These are phyloP conservation scores for Spilogale gracilis DNA, from an alignment of 2,113 vertebrate genomes.

Conservation along the genomic window DNA sequence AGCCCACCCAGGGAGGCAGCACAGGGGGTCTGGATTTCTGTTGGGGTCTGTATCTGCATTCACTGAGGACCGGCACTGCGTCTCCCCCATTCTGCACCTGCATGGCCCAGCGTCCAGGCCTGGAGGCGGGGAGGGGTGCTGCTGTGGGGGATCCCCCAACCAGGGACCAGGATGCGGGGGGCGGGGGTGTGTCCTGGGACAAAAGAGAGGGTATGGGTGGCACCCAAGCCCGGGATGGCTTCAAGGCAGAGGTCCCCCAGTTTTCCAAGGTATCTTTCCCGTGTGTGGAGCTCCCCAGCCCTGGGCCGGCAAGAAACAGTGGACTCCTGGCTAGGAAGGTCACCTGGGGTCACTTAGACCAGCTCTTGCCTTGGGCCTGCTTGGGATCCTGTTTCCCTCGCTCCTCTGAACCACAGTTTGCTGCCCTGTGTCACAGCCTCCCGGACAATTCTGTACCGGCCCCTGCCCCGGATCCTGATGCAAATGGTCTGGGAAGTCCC, in stretches of 20 bases:
- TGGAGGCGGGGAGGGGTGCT: fast-evolving
- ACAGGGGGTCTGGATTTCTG: background rate
- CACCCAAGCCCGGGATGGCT: background rate
- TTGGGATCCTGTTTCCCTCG: background rate
- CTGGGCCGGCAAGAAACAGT: background rate
- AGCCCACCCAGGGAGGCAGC: background rate
- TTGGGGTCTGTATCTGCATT: background rate
- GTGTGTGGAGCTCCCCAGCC: background rate
- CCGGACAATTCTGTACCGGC: background rate
- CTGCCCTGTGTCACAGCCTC: background rate
- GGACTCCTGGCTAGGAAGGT: no score
- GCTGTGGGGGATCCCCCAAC: background rate
- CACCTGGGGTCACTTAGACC: no score
- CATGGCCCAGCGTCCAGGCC: background rate
- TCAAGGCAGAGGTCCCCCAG: background rate
- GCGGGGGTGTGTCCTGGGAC: background rate
- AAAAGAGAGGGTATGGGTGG: background rate
- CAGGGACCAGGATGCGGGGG: background rate
- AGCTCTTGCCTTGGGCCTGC: background rate
- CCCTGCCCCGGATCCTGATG: background rate
- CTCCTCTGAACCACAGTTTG: background rate
- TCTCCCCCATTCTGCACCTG: background rate
- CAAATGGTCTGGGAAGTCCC: background rate
- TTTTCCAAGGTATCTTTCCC: background rate
- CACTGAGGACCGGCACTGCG: fast-evolving